Evolutionary conservation across 92 coral and sea anemone genomes (phyloP), one percentile per base, ranked within the genome.

Genomic region (Epizoanthus rinbou): DNA sequence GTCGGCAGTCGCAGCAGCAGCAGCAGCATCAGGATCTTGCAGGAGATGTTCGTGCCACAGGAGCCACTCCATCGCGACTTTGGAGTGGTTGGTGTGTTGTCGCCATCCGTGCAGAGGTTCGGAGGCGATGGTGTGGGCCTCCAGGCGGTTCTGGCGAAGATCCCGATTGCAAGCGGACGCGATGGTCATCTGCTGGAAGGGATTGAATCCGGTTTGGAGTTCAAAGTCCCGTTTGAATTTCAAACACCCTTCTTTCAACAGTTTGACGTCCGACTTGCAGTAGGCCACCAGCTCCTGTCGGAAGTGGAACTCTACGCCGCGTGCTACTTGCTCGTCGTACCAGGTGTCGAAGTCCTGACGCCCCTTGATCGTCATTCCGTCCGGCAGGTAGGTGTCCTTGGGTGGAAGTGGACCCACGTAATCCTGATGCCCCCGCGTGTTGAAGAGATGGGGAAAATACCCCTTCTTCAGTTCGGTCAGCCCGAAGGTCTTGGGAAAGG

Each of bases 171-270:
- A 65, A 0, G 52, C 75, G 1, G 75, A 65, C 3, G 85, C 75
- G 19, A 80, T 65, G 23, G 85, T 84, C 74, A 84, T 63, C 6
- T 22, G 75, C 0, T 39, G 65, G 17, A 84, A 84, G 6, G 89
- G 89, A 24, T 86, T 56, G 54, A 86, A 80, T 8, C 17, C 11
- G 6, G 84, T 75, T 57, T 63, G 16, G 33, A 50, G 37, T 43
- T 80, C 24, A 57, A 80, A 64, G 15, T 80, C 57, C 4, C 63
- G 37, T 15, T 60, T 60, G 53, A 79, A 79, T 24, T 73, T 37
- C 57, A 41, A 35, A 11, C 88, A 85, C 11, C 88, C 88, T 11
- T 50, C 31, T 11, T 75, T 47, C 9, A 86, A 56, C n/a, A 86
- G 66, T 2, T 18, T 18, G 0, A 79, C 89, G 57, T 86, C 85